These are phyloP conservation scores for Perccottus glenii DNA, from an alignment of 2,113 vertebrate genomes.

Conservation along the genomic window DNA sequence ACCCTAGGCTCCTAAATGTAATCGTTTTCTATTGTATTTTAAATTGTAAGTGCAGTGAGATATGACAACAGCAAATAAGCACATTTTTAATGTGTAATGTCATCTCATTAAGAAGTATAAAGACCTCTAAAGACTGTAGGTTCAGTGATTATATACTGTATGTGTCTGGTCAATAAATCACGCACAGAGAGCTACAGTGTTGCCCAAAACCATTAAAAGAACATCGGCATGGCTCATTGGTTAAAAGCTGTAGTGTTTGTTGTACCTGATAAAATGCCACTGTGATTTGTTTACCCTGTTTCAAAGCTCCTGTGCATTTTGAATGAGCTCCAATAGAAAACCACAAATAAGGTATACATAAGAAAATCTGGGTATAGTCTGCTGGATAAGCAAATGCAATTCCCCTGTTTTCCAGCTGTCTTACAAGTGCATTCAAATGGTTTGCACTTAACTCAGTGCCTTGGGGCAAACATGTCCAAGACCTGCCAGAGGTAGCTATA, in stretches of 20 bases:
- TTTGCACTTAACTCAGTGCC: slow-evolving; percentile 13
- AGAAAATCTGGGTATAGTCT: neutral
- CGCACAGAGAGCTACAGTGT: neutral
- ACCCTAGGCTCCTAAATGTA: no score
- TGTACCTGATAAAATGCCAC: neutral
- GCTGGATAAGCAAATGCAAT: slow-evolving; percentile 12
- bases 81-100: slow-evolving; percentile 3
- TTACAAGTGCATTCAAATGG: slow-evolving; percentile 30
- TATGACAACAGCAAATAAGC: no score
- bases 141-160: no score
- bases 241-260: neutral
- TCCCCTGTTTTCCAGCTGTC: slow-evolving; percentile 7
- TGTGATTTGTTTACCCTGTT: neutral
- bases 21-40: no score
- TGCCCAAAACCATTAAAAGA: neutral
- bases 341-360: neutral
- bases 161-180: neutral
- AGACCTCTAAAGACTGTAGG: neutral
- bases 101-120: neutral
- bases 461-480: slow-evolving; percentile 27
- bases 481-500: slow-evolving; percentile 14
- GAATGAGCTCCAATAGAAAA: neutral
- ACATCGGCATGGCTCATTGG: neutral
- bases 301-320: neutral
- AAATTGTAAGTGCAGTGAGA: no score